Evolutionary conservation across 2,888 invertebrate genomes (phyloP).

Genomic region (Palloptera scutellata): DNA sequence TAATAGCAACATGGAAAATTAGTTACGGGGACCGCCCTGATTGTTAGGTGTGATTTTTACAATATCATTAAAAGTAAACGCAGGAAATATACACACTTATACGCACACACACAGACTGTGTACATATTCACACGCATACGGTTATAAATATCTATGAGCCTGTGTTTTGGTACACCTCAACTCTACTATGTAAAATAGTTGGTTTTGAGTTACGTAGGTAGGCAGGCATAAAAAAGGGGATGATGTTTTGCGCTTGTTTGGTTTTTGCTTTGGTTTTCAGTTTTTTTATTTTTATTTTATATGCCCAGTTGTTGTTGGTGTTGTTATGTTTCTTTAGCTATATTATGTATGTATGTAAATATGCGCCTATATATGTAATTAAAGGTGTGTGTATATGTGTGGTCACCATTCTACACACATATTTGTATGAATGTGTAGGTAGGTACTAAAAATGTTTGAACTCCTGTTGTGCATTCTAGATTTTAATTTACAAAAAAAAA

Average conservation of each 20-base stretch:
- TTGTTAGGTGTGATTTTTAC: constrained; percentile 59
- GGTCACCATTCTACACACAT: constrained; percentile 8
- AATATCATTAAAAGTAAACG: constrained; percentile 50
- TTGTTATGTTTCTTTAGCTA: too few relatives aligned
- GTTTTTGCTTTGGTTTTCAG: background rate
- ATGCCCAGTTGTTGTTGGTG: constrained; percentile 10
- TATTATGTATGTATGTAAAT: too few relatives aligned
- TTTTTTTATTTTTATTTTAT: background rate
- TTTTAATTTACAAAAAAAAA: background rate
- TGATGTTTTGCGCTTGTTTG: background rate
- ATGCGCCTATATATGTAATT: background rate
- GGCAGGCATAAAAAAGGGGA: background rate
- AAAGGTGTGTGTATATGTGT: constrained; percentile 24
- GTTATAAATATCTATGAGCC: background rate
- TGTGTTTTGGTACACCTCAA: background rate
- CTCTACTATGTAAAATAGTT: too few relatives aligned
- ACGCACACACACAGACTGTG: constrained; percentile 9
- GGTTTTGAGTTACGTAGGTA: background rate
- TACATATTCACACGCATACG: background rate
- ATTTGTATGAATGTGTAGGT: constrained; percentile 1
- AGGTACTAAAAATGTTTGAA: constrained; percentile 40
- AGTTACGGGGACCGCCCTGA: constrained; percentile 54
- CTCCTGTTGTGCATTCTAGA: background rate
- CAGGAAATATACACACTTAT: constrained; percentile 25
- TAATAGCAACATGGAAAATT: constrained; percentile 42